Evolutionary conservation across 1,140 invertebrate genomes (phyloP).

Genomic region (Pogonus chalceus): DNA sequence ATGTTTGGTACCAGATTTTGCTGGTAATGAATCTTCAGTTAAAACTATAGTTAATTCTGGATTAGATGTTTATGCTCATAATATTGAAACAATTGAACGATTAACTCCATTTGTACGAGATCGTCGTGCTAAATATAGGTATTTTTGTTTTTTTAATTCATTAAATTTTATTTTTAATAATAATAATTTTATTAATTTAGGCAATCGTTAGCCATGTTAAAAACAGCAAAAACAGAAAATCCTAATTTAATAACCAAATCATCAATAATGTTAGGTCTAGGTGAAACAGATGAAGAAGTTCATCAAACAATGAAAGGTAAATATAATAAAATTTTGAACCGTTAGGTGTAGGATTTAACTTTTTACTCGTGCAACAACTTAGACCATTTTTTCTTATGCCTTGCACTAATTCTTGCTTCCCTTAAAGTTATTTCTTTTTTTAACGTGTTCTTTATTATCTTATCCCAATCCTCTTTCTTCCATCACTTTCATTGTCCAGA

Average conservation of each 20-base stretch:
- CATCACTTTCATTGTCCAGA: too few relatives aligned
- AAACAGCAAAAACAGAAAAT: constrained; percentile 70
- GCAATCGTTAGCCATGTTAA: constrained; percentile 77
- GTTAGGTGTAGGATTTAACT: too few relatives aligned
- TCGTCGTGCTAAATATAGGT: constrained; percentile 64
- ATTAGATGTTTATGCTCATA: constrained; percentile 93
- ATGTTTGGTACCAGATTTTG: constrained; percentile 94
- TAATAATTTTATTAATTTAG: constrained; percentile 33
- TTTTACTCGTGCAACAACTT: too few relatives aligned
- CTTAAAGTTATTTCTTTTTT: too few relatives aligned
- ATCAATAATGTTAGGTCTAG: constrained; percentile 96
- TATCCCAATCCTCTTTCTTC: too few relatives aligned
- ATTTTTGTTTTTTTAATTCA: constrained; percentile 18
- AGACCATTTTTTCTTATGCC: too few relatives aligned
- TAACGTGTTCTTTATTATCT: too few relatives aligned
- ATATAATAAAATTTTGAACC: not conserved
- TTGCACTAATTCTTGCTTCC: too few relatives aligned
- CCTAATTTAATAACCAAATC: constrained; percentile 88
- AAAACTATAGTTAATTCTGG: constrained; percentile 69
- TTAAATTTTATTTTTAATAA: constrained; percentile 9
- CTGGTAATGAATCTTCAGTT: constrained; percentile 69
- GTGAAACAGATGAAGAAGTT: constrained; percentile 88
- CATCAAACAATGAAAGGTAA: constrained; percentile 65
- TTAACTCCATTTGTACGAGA: constrained; percentile 88
- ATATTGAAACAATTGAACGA: constrained; percentile 89